Evolutionary conservation across 2,113 vertebrate species (phyloP), one percentile per base, ranked within the genome.

Genomic region (Muscicapa adusta): DNA sequence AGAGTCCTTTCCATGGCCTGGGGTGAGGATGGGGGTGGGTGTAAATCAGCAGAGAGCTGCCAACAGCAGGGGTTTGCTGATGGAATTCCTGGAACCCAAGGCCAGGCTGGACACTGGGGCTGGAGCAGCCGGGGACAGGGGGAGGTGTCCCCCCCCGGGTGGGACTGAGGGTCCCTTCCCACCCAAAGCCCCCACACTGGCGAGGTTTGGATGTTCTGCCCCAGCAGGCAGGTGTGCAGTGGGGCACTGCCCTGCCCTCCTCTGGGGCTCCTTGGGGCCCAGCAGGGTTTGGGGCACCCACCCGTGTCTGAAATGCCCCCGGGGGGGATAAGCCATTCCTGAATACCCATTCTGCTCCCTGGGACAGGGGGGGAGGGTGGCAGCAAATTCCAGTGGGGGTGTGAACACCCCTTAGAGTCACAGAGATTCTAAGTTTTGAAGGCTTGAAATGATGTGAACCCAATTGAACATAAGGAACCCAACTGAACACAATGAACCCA

Each of bases 161-260:
- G 54, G 54, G 23, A 1, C 48, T 1, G 12, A 0, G 2, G 31
- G 9, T 33, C 34, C 50, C 12, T 15, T 4, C 34, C 34, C 2
- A 9, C 20, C 29, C 66, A 26, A 12, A 3, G 4, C 48, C 20
- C 5, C 7, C 50, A 53, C 31, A 53, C 20, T 34, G 31, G 14
- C 16, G 50, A 26, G 26, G 26, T 51, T 28, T 26, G 50, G 15
- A 6, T 79, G 15, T 4, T 3, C 1, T 24, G 47, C 3, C 2
- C 18, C 12, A 23, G 8, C 56, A 23, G 45, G 8, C 51, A 33
- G 38, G 12, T 18, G 53, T 82, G 48, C 33, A 36, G 5, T 2
- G 34, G 8, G 56, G 65, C 65, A 8, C 10, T 5, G 26, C 31
- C 25, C 18, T 10, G 60, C n/a, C 14, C 3, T 60, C 24, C 33